Percentiles rank a stretch among this genome's conserved stretches.
Evolutionary conservation across 2,113 vertebrate genomes (phyloP).

Genomic region (Elgaria multicarinata): DNA sequence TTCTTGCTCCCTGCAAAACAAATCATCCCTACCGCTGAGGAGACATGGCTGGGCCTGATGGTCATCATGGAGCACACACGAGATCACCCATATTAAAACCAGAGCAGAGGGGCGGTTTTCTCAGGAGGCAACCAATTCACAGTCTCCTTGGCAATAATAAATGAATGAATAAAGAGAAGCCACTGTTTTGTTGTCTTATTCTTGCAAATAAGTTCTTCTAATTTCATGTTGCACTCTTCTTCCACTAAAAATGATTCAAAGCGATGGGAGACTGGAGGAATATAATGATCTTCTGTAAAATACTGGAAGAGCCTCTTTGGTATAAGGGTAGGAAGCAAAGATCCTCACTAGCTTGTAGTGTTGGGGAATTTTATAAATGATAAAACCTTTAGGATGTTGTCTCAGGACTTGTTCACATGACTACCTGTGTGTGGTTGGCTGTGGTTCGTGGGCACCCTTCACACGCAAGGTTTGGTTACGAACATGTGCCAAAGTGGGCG

Average conservation of each 20-base stretch:
- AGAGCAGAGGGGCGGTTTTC: accelerated
- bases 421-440: accelerated
- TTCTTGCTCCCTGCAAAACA: slow-evolving; percentile 91
- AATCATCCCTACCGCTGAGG: slow-evolving; percentile 89
- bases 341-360: not conserved
- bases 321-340: not conserved
- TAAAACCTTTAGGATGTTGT: not conserved
- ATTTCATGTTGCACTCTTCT: not conserved
- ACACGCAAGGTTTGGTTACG: not conserved
- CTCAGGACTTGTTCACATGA: not conserved
- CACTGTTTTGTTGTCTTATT: not conserved
- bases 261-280: too few species aligned
- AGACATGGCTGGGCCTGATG: slow-evolving; percentile 90
- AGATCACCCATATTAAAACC: slow-evolving; percentile 79
- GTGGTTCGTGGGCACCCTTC: not conserved
- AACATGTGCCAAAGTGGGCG: too few species aligned
- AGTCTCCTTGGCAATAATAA: not conserved
- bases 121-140: not conserved
- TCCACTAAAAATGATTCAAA: not conserved
- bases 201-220: not conserved
- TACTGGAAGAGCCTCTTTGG: not conserved
- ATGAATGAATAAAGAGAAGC: not conserved
- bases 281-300: not conserved
- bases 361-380: too few species aligned
- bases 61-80: slow-evolving; percentile 84